These are phyloP conservation scores for Pholis gunnellus DNA, from an alignment of 2,113 vertebrate species.

Conservation along the genomic window DNA sequence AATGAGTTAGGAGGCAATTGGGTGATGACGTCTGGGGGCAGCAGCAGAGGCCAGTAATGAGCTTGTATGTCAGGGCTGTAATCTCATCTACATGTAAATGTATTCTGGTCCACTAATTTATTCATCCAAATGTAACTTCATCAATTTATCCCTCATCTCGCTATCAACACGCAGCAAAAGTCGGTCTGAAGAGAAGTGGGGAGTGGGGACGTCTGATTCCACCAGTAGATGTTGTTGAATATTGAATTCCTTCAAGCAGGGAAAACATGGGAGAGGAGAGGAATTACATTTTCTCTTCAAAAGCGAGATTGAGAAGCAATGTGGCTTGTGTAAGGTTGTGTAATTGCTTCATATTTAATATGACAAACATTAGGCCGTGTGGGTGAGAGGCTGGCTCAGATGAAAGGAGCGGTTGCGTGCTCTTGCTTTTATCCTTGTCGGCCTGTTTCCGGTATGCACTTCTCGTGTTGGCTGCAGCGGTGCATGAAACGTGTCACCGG, in stretches of 20 bases:
- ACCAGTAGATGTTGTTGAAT: slow-evolving; percentile 1
- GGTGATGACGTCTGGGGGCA: slow-evolving; percentile 57
- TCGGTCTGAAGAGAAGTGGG: background rate
- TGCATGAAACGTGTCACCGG: slow-evolving; percentile 74
- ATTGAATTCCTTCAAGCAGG: slow-evolving; percentile 8
- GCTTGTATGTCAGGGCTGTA: slow-evolving; percentile 54
- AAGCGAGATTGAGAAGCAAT: slow-evolving; percentile 47
- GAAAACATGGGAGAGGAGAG: slow-evolving; percentile 8
- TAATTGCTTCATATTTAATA: slow-evolving; percentile 82
- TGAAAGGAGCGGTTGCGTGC: slow-evolving; percentile 56
- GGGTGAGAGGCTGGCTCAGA: slow-evolving; percentile 59
- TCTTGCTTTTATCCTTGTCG: slow-evolving; percentile 65
- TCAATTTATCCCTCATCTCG: slow-evolving; percentile 60
- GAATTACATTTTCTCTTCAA: slow-evolving; percentile 27
- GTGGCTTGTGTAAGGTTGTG: slow-evolving; percentile 57
- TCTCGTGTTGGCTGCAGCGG: slow-evolving; percentile 81
- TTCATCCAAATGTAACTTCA: slow-evolving; percentile 67
- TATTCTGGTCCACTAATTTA: slow-evolving; percentile 73
- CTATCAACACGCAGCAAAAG: slow-evolving; percentile 27
- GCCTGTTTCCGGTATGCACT: slow-evolving; percentile 78
- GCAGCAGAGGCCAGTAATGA: slow-evolving; percentile 64
- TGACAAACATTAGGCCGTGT: slow-evolving; percentile 62
- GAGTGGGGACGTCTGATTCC: background rate
- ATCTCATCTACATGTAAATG: slow-evolving; percentile 76
- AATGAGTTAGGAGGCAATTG: slow-evolving; percentile 54